Evolutionary conservation across 2,888 invertebrate species (phyloP).

Genomic region (Agriopis marginaria): DNA sequence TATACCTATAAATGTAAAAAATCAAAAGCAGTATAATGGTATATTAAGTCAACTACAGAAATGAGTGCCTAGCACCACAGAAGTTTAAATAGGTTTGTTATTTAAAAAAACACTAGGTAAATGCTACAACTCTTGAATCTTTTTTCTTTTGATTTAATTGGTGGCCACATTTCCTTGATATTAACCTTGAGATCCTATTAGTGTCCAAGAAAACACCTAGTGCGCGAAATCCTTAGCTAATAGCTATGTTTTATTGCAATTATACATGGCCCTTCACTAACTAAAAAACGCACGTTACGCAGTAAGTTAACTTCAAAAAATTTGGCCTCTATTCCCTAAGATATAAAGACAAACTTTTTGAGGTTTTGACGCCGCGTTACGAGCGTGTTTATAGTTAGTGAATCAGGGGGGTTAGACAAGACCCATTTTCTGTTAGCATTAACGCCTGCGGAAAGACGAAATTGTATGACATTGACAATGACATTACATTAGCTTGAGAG

Average conservation of each 20-base stretch:
- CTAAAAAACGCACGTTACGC: no score
- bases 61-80: conserved; percentile 11
- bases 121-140: background rate
- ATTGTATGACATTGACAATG: no score
- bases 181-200: conserved; percentile 17
- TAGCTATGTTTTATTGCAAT: conserved; percentile 35
- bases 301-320: no score
- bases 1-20: conserved; percentile 11
- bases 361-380: no score
- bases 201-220: conserved; percentile 27
- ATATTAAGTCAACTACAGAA: conserved; percentile 2
- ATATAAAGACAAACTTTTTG: no score
- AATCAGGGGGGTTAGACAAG: no score
- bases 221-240: conserved; percentile 33
- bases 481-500: no score
- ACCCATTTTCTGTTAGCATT: no score
- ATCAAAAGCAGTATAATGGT: background rate
- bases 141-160: conserved; percentile 9
- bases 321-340: no score
- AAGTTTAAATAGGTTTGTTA: conserved; percentile 1
- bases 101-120: background rate
- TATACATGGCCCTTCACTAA: background rate
- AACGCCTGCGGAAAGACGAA: no score
- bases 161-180: conserved; percentile 3
- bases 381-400: no score